Conservation (phyloP, 2,797 vertebrate species). For the Eulemur rubriventer region DNA sequence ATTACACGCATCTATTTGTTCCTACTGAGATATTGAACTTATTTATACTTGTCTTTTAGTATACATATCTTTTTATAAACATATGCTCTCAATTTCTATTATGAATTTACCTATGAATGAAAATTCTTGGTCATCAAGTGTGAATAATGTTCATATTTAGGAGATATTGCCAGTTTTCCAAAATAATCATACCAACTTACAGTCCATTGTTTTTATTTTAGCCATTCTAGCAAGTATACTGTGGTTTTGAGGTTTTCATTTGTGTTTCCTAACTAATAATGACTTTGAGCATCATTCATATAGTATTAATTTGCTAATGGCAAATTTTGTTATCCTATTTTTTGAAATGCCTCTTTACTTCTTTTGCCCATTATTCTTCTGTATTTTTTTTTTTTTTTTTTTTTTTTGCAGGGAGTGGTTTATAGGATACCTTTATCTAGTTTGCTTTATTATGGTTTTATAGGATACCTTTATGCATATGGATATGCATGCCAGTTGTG, state of each 20-base stretch:
- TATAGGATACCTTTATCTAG: background rate
- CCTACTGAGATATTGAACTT: background rate
- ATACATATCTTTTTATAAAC: background rate
- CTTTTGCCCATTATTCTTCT: background rate
- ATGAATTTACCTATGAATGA: background rate
- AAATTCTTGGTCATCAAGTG: background rate
- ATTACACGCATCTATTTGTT: background rate
- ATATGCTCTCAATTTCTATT: background rate
- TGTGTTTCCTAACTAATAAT: background rate
- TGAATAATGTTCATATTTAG: background rate
- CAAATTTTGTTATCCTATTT: background rate
- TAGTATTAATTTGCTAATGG: background rate
- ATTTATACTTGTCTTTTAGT: background rate
- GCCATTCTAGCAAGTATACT: background rate
- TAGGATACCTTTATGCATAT: background rate
- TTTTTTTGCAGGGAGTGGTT: background rate
- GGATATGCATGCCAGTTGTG: background rate
- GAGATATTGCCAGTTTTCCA: background rate
- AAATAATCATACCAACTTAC: background rate
- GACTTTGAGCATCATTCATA: background rate
- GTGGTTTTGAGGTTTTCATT: background rate
- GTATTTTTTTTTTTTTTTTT: too few species aligned
- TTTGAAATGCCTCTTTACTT: background rate
- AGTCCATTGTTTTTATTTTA: background rate
- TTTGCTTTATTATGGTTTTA: background rate